phyloP scores from a whole-genome alignment of 1,140 invertebrate genomes.

The Phymastichus coffea region DNA sequence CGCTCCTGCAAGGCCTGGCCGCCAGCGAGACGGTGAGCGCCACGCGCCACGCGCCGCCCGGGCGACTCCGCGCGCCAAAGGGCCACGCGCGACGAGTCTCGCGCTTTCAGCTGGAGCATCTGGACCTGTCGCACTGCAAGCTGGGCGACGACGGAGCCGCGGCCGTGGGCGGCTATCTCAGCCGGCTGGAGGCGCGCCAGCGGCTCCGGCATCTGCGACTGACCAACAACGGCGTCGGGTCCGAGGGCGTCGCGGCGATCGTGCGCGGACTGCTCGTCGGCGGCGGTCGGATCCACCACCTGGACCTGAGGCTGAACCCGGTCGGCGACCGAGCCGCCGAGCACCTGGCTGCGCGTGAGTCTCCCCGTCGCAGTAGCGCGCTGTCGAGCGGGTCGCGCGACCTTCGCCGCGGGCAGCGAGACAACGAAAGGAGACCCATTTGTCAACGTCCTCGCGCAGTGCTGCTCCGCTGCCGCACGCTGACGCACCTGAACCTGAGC shows the following conservation, averaged over 20 bases:
- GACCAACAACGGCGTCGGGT: constrained; percentile 47
- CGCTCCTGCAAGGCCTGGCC: constrained; percentile 44
- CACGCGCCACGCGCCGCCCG: neutral
- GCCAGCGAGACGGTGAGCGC: constrained; percentile 40
- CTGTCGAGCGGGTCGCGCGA: too few relatives aligned
- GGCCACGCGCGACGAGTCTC: neutral
- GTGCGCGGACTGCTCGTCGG: constrained; percentile 40
- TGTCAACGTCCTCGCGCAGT: too few relatives aligned
- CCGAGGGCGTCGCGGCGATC: constrained; percentile 40
- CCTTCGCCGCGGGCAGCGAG: too few relatives aligned
- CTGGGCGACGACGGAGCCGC: constrained; percentile 42
- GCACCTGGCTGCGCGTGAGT: constrained; percentile 45
- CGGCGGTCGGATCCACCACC: neutral
- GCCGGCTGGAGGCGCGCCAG: neutral
- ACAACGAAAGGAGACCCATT: too few relatives aligned
- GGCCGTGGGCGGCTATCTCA: constrained; percentile 44
- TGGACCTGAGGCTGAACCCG: constrained; percentile 48
- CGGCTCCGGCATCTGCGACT: constrained; percentile 35
- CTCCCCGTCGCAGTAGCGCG: too few relatives aligned
- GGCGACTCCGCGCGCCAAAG: too few relatives aligned
- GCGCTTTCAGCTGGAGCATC: too few relatives aligned
- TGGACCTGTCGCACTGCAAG: constrained; percentile 53
- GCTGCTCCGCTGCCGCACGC: constrained; percentile 34
- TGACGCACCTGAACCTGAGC: constrained; percentile 45
- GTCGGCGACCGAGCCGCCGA: constrained; percentile 37